These are phyloP conservation scores for Teleopsis dalmanni DNA, from an alignment of 1,140 invertebrate species.

Conservation along the genomic window DNA sequence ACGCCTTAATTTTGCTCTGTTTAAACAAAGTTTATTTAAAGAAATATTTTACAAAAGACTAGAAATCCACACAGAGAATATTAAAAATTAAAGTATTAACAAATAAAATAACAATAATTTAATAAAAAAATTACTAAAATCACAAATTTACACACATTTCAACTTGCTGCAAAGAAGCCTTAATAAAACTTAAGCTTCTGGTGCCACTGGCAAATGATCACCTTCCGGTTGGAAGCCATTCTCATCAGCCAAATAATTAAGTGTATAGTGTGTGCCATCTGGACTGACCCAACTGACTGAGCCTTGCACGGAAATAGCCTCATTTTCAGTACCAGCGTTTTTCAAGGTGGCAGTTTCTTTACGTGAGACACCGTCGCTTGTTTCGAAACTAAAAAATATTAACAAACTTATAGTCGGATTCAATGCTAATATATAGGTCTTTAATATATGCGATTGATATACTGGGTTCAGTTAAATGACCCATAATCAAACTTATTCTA, in stretches of 20 bases:
- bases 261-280: slow-evolving; percentile 56
- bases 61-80: neutral
- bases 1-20: no score
- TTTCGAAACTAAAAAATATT: slow-evolving; percentile 63
- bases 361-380: slow-evolving; percentile 57
- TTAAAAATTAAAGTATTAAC: neutral
- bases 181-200: slow-evolving; percentile 6
- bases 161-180: neutral
- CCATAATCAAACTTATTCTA: neutral
- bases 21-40: no score
- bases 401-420: no score
- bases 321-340: slow-evolving; percentile 48
- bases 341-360: slow-evolving; percentile 54
- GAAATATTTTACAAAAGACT: neutral
- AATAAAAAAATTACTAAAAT: neutral
- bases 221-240: slow-evolving; percentile 60
- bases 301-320: slow-evolving; percentile 53
- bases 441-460: no score
- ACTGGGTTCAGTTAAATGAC: no score
- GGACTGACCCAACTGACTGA: slow-evolving; percentile 57
- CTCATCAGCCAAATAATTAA: slow-evolving; percentile 63
- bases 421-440: no score
- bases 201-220: slow-evolving; percentile 43
- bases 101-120: slow-evolving; percentile 5
- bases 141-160: neutral